These are phyloP conservation scores for Papilio gigon DNA, from an alignment of 2,888 invertebrate genomes.

Conservation along the genomic window DNA sequence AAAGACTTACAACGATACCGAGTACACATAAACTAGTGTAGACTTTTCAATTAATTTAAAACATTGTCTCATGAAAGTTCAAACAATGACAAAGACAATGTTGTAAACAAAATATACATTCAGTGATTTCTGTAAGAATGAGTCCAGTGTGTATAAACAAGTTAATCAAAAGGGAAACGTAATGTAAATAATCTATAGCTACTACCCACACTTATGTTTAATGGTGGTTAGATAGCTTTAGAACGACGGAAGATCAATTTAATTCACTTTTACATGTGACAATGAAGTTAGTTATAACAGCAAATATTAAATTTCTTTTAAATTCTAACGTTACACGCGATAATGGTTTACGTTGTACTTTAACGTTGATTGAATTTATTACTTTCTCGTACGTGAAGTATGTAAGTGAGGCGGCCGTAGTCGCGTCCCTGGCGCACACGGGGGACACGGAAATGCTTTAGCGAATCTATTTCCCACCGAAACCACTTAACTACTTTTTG, in stretches of 20 bases:
- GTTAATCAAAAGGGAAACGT: too few species aligned
- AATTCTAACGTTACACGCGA: neutral
- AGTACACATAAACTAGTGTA: too few species aligned
- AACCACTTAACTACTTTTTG: slow-evolving; percentile 66
- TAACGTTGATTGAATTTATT: slow-evolving; percentile 31
- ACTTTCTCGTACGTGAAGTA: slow-evolving; percentile 36
- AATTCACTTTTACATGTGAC: neutral
- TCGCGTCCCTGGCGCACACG: slow-evolving; percentile 52
- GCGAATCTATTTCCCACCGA: slow-evolving; percentile 70
- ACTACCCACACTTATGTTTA: too few species aligned
- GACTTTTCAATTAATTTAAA: too few species aligned
- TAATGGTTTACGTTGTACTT: neutral
- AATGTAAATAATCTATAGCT: too few species aligned
- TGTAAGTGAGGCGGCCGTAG: slow-evolving; percentile 42
- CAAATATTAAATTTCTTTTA: neutral
- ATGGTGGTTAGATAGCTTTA: too few species aligned
- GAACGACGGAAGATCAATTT: too few species aligned
- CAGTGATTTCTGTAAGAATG: too few species aligned
- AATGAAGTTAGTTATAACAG: neutral
- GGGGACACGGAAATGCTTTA: slow-evolving; percentile 76
- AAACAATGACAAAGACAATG: too few species aligned
- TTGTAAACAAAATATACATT: too few species aligned
- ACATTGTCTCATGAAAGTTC: too few species aligned
- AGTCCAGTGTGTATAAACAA: too few species aligned
- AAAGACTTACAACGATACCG: neutral